Conservation (phyloP, 2,797 vertebrate species). For the Sarcophilus harrisii region DNA sequence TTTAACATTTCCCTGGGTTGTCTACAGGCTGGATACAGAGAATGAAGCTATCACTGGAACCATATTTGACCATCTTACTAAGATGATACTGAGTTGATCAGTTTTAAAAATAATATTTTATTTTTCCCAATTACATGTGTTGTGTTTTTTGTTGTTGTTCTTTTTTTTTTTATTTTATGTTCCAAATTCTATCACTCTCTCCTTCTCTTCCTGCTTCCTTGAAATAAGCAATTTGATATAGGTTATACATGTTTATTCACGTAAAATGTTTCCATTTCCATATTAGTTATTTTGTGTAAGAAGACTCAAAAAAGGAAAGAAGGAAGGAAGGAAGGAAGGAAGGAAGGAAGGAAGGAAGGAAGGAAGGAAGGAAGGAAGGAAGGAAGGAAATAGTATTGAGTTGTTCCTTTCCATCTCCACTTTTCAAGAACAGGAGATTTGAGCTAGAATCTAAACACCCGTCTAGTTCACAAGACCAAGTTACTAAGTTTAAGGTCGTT, state of each 20-base stretch:
- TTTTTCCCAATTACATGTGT: neutral
- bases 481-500: neutral
- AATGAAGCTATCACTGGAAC: neutral
- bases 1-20: neutral
- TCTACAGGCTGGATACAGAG: too few species aligned
- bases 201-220: neutral
- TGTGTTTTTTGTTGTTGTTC: neutral
- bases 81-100: neutral
- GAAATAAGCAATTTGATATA: neutral
- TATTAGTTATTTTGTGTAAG: neutral
- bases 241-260: neutral
- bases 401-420: constrained; percentile 1
- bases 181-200: neutral
- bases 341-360: too few species aligned
- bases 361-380: too few species aligned
- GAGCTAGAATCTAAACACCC: neutral
- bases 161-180: neutral
- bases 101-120: neutral
- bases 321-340: too few species aligned
- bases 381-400: neutral
- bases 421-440: neutral
- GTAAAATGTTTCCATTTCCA: neutral
- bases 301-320: neutral
- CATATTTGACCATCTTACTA: neutral
- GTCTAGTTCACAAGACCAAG: neutral